Base-by-base conservation (phyloP, 2,113 vertebrate species). In the Dicrurus megarhynchus region DNA sequence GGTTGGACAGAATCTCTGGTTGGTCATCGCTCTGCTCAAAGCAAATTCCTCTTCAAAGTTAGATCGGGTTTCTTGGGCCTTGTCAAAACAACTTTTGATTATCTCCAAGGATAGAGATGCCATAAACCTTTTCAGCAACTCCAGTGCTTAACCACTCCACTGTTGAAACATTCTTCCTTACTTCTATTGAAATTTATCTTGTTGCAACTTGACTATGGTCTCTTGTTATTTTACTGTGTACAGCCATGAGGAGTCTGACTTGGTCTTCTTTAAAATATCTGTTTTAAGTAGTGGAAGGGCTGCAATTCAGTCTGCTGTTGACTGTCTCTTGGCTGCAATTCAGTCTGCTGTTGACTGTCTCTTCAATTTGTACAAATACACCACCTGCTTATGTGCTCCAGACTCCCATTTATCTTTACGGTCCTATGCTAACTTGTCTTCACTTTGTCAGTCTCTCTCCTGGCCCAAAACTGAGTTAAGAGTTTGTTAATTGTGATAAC, bases 281-380 rank as follows among this genome's bases (percentile, higher is more conserved):
- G 9, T 15, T 68, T 63, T 42, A 56, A 77, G n/a, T 11, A 61
- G 8, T 33, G 16, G 33, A 63, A 64, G n/a, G 46, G 20, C 32
- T 65, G 60, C 16, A 64, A 0, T 1, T 57, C 23, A 70, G 63
- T 84, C 23, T 75, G 46, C 57, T n/a, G 4, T n/a, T n/a, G n/a
- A n/a, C n/a, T n/a, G n/a, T n/a, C n/a, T n/a, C n/a, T n/a, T n/a
- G 46, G 20, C 32, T 65, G 60, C 16, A 64, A 0, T 1, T 57
- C 23, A 70, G 63, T 84, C 23, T 75, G 46, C 57, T n/a, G 4
- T 53, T 89, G 50, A 32, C 27, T 46, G 2, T 59, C 56, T 76
- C 22, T 90, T 35, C 46, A 8, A 0, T 41, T 60, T 32, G 27
- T 63, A 50, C 74, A 84, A 87, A 74, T 39, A 23, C 7, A 28